phyloP scores from a whole-genome alignment of 2,888 invertebrate species.

The Lydus trimaculatus region DNA sequence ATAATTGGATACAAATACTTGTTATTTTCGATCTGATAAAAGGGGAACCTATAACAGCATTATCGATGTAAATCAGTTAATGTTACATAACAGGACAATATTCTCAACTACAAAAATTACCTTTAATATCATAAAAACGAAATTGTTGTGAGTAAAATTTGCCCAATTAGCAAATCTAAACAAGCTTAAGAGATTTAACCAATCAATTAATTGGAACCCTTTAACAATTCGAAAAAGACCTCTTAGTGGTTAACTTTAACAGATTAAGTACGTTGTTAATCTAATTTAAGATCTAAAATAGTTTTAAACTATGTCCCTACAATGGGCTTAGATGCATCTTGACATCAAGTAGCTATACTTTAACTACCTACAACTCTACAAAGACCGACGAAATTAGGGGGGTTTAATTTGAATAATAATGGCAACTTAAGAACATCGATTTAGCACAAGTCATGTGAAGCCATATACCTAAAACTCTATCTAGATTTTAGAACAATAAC shows the following conservation, averaged over 20 bases:
- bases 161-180: background rate
- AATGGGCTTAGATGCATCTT: background rate
- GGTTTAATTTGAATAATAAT: background rate
- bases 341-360: background rate
- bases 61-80: background rate
- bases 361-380: background rate
- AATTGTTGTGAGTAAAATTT: background rate
- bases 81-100: background rate
- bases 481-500: too few relatives aligned
- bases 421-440: too few relatives aligned
- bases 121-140: background rate
- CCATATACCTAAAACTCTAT: background rate
- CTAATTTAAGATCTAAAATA: background rate
- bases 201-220: background rate
- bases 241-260: background rate
- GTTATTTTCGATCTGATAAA: slow-evolving; percentile 29
- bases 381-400: background rate
- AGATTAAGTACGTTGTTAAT: background rate
- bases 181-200: background rate
- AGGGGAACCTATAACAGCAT: background rate
- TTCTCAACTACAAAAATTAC: background rate
- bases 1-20: slow-evolving; percentile 33
- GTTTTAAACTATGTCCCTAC: background rate
- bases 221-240: background rate
- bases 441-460: background rate